Base-by-base conservation (phyloP, 2,888 invertebrate genomes). In the Thymelicus sylvestris region DNA sequence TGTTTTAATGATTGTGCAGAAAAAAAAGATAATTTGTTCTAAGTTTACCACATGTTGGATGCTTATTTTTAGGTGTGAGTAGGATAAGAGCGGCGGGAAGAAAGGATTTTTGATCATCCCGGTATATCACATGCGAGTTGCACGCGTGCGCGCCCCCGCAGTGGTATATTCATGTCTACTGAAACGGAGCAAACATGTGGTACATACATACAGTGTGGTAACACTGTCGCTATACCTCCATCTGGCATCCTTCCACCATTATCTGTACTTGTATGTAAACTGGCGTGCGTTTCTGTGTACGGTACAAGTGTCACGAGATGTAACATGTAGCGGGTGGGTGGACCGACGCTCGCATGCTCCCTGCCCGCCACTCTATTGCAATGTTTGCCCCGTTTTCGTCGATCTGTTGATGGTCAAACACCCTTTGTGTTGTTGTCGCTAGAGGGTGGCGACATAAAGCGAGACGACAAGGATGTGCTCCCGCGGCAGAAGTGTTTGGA, bases 401-500 rank as follows among this genome's bases (percentile, higher is more conserved):
- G 90, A 88, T 85, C 84, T 83, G 79, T 85, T 93, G 93, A 96
- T 96, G 96, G 96, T 96, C 96, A 96, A 96, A 96, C 96, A 96
- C 96, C 96, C 96, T 96, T 96, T 93, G 88, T 91, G 90, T 92
- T 91, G 91, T 92, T 93, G 93, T 92, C 92, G 92, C 93, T 94
- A 94, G 90, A 94, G 91, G 92, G 95, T 88, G 95, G 94, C 94
- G 92, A 94, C 94, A 94, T 92, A 94, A 95, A 92, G 94, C 95
- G 96, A 95, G 96, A 96, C 95, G 96, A 96, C 95, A 96, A 96
- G 95, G 99, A 99, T 95, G 97, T 98, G 94, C 97, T 99, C 95
- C 98, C 98, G 96, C 98, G 98, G 96, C 98, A 98, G 96, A 98
- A 98, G 96, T 99, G 99, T 97, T 97, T 99, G 96, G 97, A 98